Evolutionary conservation across 2,113 vertebrate genomes (phyloP).

Genomic region (Lasiurus cinereus): DNA sequence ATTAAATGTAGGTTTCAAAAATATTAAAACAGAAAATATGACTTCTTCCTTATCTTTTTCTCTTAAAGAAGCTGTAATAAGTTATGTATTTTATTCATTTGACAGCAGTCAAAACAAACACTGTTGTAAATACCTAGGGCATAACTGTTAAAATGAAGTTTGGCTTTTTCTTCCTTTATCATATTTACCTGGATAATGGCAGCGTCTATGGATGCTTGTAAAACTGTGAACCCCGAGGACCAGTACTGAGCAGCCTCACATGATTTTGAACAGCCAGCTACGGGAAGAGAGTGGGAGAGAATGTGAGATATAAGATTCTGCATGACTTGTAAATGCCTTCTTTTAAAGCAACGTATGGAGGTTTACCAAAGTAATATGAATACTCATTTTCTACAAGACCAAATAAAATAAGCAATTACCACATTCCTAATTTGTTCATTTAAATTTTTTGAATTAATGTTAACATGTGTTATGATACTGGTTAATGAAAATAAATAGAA

Average conservation of each 20-base stretch:
- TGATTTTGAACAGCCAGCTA: constrained; percentile 87
- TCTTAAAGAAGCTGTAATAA: neutral
- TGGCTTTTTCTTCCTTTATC: neutral
- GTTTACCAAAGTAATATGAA: neutral
- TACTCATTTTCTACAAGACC: neutral
- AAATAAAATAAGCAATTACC: neutral
- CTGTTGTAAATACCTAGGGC: neutral
- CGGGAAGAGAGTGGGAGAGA: neutral
- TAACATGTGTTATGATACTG: neutral
- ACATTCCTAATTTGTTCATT: neutral
- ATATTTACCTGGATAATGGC: constrained; percentile 95
- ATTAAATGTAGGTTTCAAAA: neutral
- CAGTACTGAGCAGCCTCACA: constrained; percentile 94
- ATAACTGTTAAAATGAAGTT: neutral
- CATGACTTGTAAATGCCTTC: neutral
- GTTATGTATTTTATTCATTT: neutral
- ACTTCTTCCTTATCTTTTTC: neutral
- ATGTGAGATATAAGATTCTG: neutral
- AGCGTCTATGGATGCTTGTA: constrained; percentile 94
- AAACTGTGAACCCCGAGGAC: constrained; percentile 92
- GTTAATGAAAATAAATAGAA: neutral
- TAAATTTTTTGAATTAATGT: neutral
- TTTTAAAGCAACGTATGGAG: neutral
- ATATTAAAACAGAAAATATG: neutral
- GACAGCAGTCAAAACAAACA: neutral